Base-by-base conservation (phyloP, 2,888 invertebrate species). In the Phengaris alcon region DNA sequence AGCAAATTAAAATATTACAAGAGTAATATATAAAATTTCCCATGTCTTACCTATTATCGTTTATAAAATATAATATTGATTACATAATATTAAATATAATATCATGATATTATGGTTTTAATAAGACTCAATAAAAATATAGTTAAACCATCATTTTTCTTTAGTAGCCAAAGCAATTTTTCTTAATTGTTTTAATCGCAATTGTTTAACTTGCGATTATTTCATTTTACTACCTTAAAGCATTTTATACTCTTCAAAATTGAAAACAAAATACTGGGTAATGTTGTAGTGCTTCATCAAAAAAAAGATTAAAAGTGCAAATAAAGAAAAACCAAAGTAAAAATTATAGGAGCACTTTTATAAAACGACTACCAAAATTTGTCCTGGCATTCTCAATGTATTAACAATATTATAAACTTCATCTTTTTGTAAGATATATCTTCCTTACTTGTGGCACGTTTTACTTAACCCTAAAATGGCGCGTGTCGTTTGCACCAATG, bases 401-500 rank as follows among this genome's bases (percentile, higher is more conserved):
- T 64, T 35, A 64, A 59, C 59, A 44, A 59, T 6, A 35, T 64
- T 35, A 64, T 12, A 35, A 64, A 64, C 35, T 44, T 35, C 35
- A 6, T 64, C 9, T 64, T 35, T 35, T 35, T 6, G 3, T 64
- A 64, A 64, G 35, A 59, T 22, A 59, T 59, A 8, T 15, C 22
- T 22, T 22, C 15, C 64, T 64, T 64, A 35, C 35, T 44, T 64
- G 64, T 64, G 64, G 64, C 64, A 64, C 64, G 64, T 64, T 35
- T 64, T 12, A 64, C 35, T 64, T 64, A 64, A 64, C 64, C 35
- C 64, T 64, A 64, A 64, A 64, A 64, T 64, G 64, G 64, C 64
- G 64, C 64, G 13, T 64, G 44, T 35, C 35, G 2, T 52, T 52
- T 52, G 52, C 52, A 44, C 64, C 64, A 44, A 64, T 64, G 35